Evolutionary conservation across 2,888 invertebrate species (phyloP), one percentile per base, ranked within the genome.

Genomic region (Volucella inanis): DNA sequence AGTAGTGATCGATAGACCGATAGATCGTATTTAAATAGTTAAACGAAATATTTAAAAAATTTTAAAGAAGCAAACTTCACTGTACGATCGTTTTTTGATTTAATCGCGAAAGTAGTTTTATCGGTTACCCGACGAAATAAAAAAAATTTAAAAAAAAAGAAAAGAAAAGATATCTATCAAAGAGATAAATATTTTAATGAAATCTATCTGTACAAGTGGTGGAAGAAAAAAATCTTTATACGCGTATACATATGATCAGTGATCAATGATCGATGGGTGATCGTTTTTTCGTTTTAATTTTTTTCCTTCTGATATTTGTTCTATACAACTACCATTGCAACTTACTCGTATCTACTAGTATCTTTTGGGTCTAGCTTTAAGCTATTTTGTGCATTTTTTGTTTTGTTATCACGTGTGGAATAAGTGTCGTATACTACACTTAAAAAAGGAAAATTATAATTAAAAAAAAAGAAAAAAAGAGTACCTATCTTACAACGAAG

Each of bases 361-460:
- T 59, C 79, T 74, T 55, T 85, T 67, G 54, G 76, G 61, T 49
- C 38, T 77, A 57, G 76, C 70, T 75, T 55, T 61, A 38, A 57
- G 75, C 75, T 75, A 78, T 62, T 61, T 80, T 76, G 76, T 85
- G 85, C 81, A 85, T 84, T 82, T 83, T 74, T 64, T 62, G 52
- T 62, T 74, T 68, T 72, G 76, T 85, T 80, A 81, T 85, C 85
- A 81, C 85, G 85, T 85, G 85, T 76, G 72, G 80, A 85, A 81
- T 67, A 81, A 85, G 81, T 81, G 85, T 31, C 31, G 31, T 70
- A 49, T 50, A 72, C 61, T 72, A 75, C 52, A 79, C 65, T 62
- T 68, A 78, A 18, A 31, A 45, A 38, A 39, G 10, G 9, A 49
- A 38, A 55, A 31, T 31, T 31, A 31, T 31, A 31, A 31, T 31